These are phyloP conservation scores for Antennarius striatus DNA, from an alignment of 2,113 vertebrate species.

Conservation along the genomic window DNA sequence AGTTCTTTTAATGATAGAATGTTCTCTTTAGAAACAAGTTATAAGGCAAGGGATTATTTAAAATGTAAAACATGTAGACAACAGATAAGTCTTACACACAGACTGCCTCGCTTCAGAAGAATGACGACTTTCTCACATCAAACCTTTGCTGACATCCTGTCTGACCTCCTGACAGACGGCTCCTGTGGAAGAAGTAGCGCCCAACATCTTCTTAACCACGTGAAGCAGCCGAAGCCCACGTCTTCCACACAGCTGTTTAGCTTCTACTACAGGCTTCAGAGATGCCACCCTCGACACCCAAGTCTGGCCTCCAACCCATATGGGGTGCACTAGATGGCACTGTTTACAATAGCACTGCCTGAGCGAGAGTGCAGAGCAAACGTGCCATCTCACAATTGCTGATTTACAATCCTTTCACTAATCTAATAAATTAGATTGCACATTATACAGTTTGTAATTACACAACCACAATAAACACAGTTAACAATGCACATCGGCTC, in stretches of 20 bases:
- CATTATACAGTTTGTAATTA: constrained; percentile 79
- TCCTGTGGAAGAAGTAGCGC: constrained; percentile 15
- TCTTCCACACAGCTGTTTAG: constrained; percentile 20
- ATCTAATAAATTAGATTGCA: constrained; percentile 75
- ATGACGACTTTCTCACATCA: neutral
- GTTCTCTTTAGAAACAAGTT: neutral
- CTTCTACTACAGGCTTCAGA: constrained; percentile 3
- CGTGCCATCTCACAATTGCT: constrained; percentile 59
- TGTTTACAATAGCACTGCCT: constrained; percentile 70
- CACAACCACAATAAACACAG: constrained; percentile 77
- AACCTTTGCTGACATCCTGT: neutral
- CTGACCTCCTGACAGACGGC: constrained; percentile 21
- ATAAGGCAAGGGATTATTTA: neutral
- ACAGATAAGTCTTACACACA: neutral
- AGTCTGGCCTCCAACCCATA: neutral
- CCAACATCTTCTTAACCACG: constrained; percentile 6
- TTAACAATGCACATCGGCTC: constrained; percentile 75
- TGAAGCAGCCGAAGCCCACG: constrained; percentile 20
- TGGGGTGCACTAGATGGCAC: constrained; percentile 73
- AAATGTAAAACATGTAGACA: neutral
- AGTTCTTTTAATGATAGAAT: neutral
- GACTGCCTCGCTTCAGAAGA: neutral
- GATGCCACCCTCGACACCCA: constrained; percentile 7
- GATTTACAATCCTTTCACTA: constrained; percentile 72
- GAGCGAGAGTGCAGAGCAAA: constrained; percentile 19